Evolutionary conservation across 2,797 vertebrate genomes (phyloP).

Genomic region (Chloroceryle inda): DNA sequence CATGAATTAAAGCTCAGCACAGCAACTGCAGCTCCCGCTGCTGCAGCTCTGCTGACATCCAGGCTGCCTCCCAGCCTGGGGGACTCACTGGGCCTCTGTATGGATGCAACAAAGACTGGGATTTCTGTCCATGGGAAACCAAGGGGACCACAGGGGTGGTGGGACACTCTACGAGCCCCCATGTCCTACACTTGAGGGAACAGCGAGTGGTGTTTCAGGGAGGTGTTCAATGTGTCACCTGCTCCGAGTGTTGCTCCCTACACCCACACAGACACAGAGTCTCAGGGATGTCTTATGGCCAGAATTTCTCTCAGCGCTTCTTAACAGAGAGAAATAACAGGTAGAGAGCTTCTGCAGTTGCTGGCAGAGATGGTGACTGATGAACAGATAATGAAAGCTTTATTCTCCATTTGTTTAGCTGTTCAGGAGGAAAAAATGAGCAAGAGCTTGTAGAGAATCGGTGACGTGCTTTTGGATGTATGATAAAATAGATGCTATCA

Average conservation of each 20-base stretch:
- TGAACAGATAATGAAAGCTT: slow-evolving; percentile 34
- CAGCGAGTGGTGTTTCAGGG: not conserved
- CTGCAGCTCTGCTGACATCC: not conserved
- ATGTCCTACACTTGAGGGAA: not conserved
- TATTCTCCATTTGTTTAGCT: slow-evolving; percentile 27
- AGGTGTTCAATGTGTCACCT: not conserved
- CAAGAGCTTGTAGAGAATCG: not conserved
- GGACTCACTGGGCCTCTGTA: not conserved
- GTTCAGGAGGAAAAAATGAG: not conserved
- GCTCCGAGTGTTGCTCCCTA: too few relatives aligned
- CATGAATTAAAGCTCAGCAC: too few relatives aligned
- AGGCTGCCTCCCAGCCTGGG: not conserved
- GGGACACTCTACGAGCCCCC: not conserved
- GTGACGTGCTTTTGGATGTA: not conserved
- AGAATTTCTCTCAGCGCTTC: not conserved
- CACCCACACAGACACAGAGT: not conserved
- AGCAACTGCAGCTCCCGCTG: not conserved
- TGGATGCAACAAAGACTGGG: rapidly evolving
- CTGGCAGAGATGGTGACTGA: not conserved
- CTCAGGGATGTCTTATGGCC: not conserved
- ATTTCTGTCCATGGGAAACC: not conserved
- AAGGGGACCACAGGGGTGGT: not conserved
- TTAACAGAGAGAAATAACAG: not conserved
- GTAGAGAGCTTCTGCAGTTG: not conserved
- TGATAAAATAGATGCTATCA: not conserved